phyloP scores from a whole-genome alignment of 2,888 invertebrate species.

The Augiades crinisus region DNA sequence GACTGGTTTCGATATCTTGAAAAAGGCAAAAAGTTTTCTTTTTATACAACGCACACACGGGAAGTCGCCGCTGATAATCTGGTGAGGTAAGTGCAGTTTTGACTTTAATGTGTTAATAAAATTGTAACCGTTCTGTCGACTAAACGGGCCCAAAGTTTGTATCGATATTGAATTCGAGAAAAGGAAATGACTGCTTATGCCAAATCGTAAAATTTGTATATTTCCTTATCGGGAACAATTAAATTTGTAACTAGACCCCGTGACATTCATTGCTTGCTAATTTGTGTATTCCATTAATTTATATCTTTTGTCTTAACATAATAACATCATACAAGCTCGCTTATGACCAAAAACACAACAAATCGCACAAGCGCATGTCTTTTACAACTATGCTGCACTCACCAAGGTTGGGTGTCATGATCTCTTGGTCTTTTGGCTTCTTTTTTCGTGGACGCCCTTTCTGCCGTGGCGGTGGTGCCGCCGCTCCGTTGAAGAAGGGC shows the following conservation, averaged over 20 bases:
- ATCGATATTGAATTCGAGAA: slow-evolving; percentile 47
- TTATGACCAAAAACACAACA: neutral
- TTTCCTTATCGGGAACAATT: slow-evolving; percentile 1
- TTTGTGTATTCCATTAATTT: neutral
- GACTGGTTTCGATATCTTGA: slow-evolving; percentile 73
- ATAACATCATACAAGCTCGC: slow-evolving; percentile 7
- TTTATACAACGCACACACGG: slow-evolving; percentile 60
- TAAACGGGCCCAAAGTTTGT: slow-evolving; percentile 49
- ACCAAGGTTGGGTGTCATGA: slow-evolving; percentile 93
- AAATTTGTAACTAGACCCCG: neutral
- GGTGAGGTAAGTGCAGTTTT: slow-evolving; percentile 75
- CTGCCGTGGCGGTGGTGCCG: slow-evolving; percentile 87
- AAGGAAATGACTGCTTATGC: slow-evolving; percentile 35
- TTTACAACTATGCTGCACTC: slow-evolving; percentile 53
- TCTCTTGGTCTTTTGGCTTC: slow-evolving; percentile 94
- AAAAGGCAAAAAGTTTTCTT: slow-evolving; percentile 55
- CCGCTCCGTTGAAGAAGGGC: slow-evolving; percentile 80
- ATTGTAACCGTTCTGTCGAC: slow-evolving; percentile 76
- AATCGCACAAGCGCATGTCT: slow-evolving; percentile 32
- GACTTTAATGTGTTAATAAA: slow-evolving; percentile 80
- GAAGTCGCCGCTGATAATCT: slow-evolving; percentile 75
- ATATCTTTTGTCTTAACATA: slow-evolving; percentile 3
- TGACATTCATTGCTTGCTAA: slow-evolving; percentile 1
- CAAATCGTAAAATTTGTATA: slow-evolving; percentile 1
- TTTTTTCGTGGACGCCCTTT: slow-evolving; percentile 96